Evolutionary conservation across 2,113 vertebrate species (phyloP).

Genomic region (Acrocephalus arundinaceus): DNA sequence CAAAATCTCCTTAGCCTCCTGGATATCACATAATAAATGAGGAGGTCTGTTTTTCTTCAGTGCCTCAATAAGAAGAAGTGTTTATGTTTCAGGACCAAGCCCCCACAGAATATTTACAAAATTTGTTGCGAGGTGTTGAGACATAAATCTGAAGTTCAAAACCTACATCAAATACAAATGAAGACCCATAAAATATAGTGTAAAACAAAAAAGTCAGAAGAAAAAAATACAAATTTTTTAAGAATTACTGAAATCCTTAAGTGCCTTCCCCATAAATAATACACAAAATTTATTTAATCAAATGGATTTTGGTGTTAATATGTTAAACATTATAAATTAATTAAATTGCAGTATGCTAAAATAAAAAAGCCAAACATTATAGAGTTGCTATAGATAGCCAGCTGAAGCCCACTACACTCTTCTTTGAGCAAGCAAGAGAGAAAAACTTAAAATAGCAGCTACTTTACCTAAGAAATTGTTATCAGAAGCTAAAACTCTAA

Average conservation of each 20-base stretch:
- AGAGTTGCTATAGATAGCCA: not conserved
- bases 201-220: constrained; percentile 75
- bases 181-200: constrained; percentile 63
- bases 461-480: constrained; percentile 8
- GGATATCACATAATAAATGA: constrained; percentile 78
- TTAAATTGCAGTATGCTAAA: not conserved
- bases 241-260: constrained; percentile 75
- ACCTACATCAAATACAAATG: constrained; percentile 78
- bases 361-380: not conserved
- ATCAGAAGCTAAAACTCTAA: not conserved
- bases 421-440: not conserved
- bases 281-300: constrained; percentile 71
- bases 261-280: constrained; percentile 72
- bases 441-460: not conserved
- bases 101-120: constrained; percentile 83
- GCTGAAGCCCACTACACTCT: not conserved
- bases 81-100: constrained; percentile 77
- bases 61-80: constrained; percentile 76
- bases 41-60: constrained; percentile 82
- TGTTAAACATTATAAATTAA: constrained; percentile 35
- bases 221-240: constrained; percentile 75
- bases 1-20: constrained; percentile 76
- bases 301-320: constrained; percentile 33
- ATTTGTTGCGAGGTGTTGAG: constrained; percentile 82
- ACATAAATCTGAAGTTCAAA: constrained; percentile 79